Base-by-base conservation (phyloP, 2,888 invertebrate species). In the Thecophora atra region DNA sequence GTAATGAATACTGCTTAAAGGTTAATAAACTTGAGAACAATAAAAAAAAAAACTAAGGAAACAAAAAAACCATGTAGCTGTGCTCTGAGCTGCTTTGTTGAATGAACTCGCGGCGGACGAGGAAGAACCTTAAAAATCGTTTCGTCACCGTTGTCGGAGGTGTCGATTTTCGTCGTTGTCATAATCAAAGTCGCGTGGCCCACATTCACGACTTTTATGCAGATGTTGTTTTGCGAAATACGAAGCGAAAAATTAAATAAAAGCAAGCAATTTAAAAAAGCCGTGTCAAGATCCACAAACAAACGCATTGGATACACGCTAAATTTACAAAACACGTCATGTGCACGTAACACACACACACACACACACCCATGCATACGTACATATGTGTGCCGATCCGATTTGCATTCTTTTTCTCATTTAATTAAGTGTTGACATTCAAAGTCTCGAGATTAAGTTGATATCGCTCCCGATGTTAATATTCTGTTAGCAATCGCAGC, bases 251-350 rank as follows among this genome's bases (percentile, higher is more conserved):
- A 37, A n/a, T n/a, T n/a, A 62, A n/a, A 44, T 30, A 64, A 21
- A 60, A 56, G 56, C 70, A 74, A 77, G 70, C 73, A 77, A 71
- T 77, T 73, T 73, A 75, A 73, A 77, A 73, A 58, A 67, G 60
- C 47, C 62, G 69, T 69, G 60, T 69, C 60, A 26, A 60, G 60
- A 44, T 62, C 19, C 62, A 63, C 56, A 70, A 19, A 70, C 47
- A 69, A 56, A 68, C 64, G 64, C 44, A 72, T 26, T 58, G 7
- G 15, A 17, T 5, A 11, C 63, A 56, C 24, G 24, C 44, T 56
- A 21, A 62, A 72, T 47, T 11, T 71, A 52, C 47, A 52, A 37
- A 64, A 37, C 15, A n/a, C 67, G 54, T 8, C 11, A 54, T 54
- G 17, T 56, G 51, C 17, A 30, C 42, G n/a, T 21, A 56, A 72